Evolutionary conservation across 1,140 invertebrate genomes (phyloP).

Genomic region (Cotesia chilonis): DNA sequence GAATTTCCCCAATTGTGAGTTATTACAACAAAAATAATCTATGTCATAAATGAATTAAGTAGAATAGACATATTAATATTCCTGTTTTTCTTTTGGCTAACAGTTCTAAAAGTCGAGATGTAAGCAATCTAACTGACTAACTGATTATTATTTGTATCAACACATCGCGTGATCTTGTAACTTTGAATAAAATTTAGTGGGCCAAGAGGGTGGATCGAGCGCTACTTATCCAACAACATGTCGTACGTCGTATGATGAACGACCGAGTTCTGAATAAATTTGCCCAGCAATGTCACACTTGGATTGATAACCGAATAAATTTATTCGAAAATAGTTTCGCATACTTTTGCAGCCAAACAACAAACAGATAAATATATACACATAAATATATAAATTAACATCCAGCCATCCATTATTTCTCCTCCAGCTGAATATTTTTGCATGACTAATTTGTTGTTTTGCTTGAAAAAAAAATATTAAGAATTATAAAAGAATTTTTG

Average conservation of each 20-base stretch:
- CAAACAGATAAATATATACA: background rate
- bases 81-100: no score
- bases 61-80: no score
- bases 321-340: background rate
- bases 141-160: constrained; percentile 29
- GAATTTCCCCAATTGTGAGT: no score
- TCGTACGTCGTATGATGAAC: constrained; percentile 13
- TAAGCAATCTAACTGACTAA: constrained; percentile 17
- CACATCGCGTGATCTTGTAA: constrained; percentile 9
- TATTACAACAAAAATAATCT: no score
- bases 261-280: constrained; percentile 32
- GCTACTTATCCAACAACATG: constrained; percentile 1
- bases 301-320: background rate
- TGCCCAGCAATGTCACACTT: background rate
- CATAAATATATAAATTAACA: no score
- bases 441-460: no score
- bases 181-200: constrained; percentile 29
- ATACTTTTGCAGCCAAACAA: constrained; percentile 1
- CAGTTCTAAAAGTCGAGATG: no score
- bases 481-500: no score
- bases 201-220: constrained; percentile 20
- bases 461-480: no score
- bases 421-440: no score
- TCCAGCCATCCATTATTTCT: no score
- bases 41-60: no score